A percentile compares a stretch with the other conserved stretches of the same genome.
phyloP scores from a whole-genome alignment of 2,888 invertebrate genomes.

The Chloroclystis v-ata region DNA sequence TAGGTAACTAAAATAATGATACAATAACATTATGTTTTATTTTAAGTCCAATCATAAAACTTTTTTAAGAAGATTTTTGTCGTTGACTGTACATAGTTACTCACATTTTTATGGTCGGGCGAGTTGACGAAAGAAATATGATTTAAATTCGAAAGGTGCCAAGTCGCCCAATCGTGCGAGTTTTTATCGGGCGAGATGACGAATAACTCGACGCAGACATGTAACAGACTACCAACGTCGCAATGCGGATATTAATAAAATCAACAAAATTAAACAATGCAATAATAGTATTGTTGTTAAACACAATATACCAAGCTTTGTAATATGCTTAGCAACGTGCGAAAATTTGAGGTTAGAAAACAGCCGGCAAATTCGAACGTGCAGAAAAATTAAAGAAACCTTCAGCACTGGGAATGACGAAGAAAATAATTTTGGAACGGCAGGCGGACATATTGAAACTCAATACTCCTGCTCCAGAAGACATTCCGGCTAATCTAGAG shows the following conservation, averaged over 20 bases:
- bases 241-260: slow-evolving; percentile 28
- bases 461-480: slow-evolving; percentile 63
- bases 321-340: slow-evolving; percentile 15
- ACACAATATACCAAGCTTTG: slow-evolving; percentile 20
- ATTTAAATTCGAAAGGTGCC: too few relatives aligned
- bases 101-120: too few relatives aligned
- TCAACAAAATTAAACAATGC: slow-evolving; percentile 13
- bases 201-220: slow-evolving; percentile 11
- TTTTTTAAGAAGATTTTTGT: too few relatives aligned
- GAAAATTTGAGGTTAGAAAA: slow-evolving; percentile 58
- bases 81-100: too few relatives aligned
- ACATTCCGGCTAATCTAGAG: slow-evolving; percentile 39
- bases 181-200: too few relatives aligned
- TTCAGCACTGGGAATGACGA: slow-evolving; percentile 47
- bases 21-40: too few relatives aligned
- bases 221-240: slow-evolving; percentile 18
- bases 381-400: slow-evolving; percentile 36
- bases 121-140: too few relatives aligned
- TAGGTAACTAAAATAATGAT: too few relatives aligned
- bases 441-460: slow-evolving; percentile 72
- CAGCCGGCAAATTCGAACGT: slow-evolving; percentile 39
- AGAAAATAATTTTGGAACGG: slow-evolving; percentile 60
- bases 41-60: too few relatives aligned
- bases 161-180: too few relatives aligned
- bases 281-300: slow-evolving; percentile 27